Evolutionary conservation across 2,888 invertebrate genomes (phyloP).

Genomic region (Nemotelus nigrinus): DNA sequence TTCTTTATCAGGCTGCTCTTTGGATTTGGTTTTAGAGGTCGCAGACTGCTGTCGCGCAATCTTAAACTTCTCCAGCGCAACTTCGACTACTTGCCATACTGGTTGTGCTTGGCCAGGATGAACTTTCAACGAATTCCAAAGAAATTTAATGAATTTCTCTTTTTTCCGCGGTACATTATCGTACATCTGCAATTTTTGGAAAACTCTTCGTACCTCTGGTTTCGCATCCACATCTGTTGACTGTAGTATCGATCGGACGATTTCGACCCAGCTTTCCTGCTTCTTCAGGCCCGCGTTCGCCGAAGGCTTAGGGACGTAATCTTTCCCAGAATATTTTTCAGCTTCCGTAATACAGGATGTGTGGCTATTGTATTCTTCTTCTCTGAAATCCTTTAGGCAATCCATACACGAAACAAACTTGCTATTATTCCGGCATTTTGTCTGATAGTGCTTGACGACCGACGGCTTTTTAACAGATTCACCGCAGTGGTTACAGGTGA

Average conservation of each 20-base stretch:
- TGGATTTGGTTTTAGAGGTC: not conserved
- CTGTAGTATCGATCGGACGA: constrained; percentile 60
- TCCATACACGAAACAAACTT: constrained; percentile 90
- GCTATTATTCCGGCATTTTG: constrained; percentile 73
- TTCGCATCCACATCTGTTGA: constrained; percentile 58
- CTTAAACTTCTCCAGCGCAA: constrained; percentile 65
- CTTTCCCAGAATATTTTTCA: constrained; percentile 88
- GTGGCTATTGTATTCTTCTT: constrained; percentile 79
- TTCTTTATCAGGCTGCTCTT: not conserved
- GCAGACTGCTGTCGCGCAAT: not conserved
- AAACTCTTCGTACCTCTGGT: constrained; percentile 69
- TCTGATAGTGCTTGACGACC: constrained; percentile 87
- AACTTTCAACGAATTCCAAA: constrained; percentile 72
- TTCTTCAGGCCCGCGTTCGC: constrained; percentile 87
- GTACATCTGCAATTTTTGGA: constrained; percentile 75
- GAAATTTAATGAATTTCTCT: constrained; percentile 82
- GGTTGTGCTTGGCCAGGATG: constrained; percentile 74
- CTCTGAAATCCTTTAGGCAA: constrained; percentile 89
- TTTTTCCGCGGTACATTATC: constrained; percentile 89
- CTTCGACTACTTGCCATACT: constrained; percentile 71
- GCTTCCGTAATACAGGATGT: constrained; percentile 88
- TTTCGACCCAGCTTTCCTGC: constrained; percentile 80
- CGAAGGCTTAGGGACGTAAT: constrained; percentile 73
- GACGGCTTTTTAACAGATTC: constrained; percentile 90
- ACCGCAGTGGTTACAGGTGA: constrained; percentile 92